Conservation (phyloP, 2,888 invertebrate species). For the Punctoribates punctum region DNA sequence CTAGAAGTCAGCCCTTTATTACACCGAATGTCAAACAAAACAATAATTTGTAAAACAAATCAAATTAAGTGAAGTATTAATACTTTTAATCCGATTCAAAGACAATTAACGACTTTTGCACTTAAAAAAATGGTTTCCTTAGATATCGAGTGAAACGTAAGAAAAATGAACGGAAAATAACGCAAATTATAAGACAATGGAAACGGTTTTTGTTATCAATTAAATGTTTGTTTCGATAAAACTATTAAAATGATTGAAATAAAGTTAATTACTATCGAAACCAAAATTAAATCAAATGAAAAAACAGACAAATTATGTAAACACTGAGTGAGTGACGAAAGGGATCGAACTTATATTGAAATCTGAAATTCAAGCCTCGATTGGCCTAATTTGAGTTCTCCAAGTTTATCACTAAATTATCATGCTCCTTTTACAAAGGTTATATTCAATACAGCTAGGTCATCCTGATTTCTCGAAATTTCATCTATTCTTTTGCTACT, state of each 20-base stretch:
- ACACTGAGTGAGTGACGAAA: background rate
- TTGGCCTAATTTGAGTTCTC: too few relatives aligned
- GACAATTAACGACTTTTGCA: background rate
- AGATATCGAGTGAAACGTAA: background rate
- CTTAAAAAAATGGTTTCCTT: constrained; percentile 19
- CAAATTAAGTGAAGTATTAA: too few relatives aligned
- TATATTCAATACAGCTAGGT: too few relatives aligned
- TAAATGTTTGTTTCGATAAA: background rate
- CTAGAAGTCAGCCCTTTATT: background rate
- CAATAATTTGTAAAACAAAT: background rate
- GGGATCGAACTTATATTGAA: background rate
- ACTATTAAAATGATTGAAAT: background rate
- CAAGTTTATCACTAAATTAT: too few relatives aligned
- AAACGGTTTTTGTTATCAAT: constrained; percentile 1
- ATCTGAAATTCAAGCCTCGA: background rate
- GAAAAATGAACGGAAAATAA: background rate
- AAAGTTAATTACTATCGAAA: background rate
- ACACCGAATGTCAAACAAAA: too few relatives aligned
- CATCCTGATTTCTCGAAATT: too few relatives aligned
- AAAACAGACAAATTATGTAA: background rate
- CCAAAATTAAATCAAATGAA: background rate
- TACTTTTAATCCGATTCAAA: background rate
- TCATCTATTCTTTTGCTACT: too few relatives aligned
- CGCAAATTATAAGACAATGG: background rate
- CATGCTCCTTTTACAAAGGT: too few relatives aligned